phyloP scores from a whole-genome alignment of 2,113 vertebrate species.

The Ellobius talpinus region DNA sequence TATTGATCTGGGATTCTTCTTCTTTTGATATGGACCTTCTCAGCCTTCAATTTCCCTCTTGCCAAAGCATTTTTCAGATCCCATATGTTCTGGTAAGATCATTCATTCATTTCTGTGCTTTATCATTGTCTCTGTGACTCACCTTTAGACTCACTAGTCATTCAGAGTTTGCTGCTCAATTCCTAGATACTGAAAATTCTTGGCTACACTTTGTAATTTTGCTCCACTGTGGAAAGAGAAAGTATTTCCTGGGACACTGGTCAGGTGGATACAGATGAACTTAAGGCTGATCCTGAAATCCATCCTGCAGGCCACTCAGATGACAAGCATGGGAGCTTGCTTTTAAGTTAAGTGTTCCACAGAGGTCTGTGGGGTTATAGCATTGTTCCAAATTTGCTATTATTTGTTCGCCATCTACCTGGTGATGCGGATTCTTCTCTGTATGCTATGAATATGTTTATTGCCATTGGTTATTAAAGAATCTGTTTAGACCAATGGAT shows the following conservation, averaged over 20 bases:
- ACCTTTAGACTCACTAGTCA: background rate
- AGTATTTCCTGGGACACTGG: rapidly evolving
- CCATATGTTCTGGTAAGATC: too few relatives aligned
- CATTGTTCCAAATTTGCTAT: background rate
- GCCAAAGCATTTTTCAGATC: background rate
- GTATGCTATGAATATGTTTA: too few relatives aligned
- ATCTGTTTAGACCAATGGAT: too few relatives aligned
- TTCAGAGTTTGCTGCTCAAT: background rate
- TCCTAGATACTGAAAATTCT: background rate
- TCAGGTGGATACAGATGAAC: background rate
- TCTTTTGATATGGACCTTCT: background rate
- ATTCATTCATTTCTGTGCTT: background rate
- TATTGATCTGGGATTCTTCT: background rate
- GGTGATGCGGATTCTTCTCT: too few relatives aligned
- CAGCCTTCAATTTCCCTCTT: background rate
- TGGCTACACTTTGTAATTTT: background rate
- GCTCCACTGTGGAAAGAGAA: background rate
- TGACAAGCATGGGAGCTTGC: background rate
- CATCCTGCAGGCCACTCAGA: background rate
- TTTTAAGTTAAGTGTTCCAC: too few relatives aligned
- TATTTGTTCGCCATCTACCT: background rate
- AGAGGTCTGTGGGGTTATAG: rapidly evolving
- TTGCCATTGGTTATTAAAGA: too few relatives aligned
- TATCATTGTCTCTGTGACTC: too few relatives aligned
- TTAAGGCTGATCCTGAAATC: background rate